Conservation (phyloP, 35 echinoderm and acorn worm species). For the Ophioderma brevispina region DNA sequence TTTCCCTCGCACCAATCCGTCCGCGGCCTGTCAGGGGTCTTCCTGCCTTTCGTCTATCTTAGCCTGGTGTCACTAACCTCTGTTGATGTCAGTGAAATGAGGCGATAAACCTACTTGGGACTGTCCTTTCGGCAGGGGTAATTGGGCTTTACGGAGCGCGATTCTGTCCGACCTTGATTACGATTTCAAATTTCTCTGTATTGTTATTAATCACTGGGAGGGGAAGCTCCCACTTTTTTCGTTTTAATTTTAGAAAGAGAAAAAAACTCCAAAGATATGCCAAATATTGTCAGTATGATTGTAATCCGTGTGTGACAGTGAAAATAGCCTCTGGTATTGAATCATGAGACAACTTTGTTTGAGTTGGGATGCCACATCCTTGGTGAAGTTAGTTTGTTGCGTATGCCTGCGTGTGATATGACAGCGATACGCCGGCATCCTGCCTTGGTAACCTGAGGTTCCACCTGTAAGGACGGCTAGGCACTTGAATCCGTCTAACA, state of each 20-base stretch:
- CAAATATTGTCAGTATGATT: not conserved
- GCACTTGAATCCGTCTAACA: not conserved
- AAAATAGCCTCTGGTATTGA: not conserved
- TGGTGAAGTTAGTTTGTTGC: not conserved
- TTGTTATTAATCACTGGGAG: constrained; percentile 1
- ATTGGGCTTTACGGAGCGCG: constrained; percentile 11
- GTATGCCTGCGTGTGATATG: not conserved
- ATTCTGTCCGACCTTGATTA: constrained; percentile 13
- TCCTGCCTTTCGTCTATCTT: constrained; percentile 9
- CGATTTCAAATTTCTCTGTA: constrained; percentile 4
- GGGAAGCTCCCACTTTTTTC: not conserved
- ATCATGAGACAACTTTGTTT: not conserved
- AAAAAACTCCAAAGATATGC: not conserved
- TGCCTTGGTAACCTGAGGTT: not conserved
- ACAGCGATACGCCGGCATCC: not conserved
- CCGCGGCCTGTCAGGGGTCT: not conserved
- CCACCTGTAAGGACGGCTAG: not conserved
- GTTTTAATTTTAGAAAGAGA: too few relatives aligned
- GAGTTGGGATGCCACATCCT: not conserved
- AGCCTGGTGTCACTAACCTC: not conserved
- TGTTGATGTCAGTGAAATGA: constrained; percentile 6
- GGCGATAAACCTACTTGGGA: not conserved
- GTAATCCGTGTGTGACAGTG: not conserved
- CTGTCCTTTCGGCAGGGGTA: not conserved
- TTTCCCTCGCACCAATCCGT: constrained; percentile 3